A percentile compares a stretch with the other conserved stretches of the same genome.
Evolutionary conservation across 1,140 invertebrate species (phyloP).

Genomic region (Cyclina sinensis): DNA sequence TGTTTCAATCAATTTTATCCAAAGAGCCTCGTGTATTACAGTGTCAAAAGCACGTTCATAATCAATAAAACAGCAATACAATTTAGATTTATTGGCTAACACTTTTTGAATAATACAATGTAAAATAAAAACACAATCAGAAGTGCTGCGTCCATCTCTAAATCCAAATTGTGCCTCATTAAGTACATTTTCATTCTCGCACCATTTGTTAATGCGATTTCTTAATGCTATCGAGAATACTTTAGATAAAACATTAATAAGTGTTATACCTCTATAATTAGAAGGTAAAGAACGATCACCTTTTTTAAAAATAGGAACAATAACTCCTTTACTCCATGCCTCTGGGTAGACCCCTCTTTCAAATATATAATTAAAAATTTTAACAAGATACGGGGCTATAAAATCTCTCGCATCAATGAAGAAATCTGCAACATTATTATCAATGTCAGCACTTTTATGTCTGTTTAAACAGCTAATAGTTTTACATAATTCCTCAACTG

Average conservation of each 20-base stretch:
- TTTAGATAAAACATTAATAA: conserved; percentile 10
- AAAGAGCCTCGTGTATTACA: conserved; percentile 10
- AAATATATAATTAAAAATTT: conserved; percentile 19
- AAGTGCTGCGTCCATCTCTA: neutral
- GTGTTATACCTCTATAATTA: conserved; percentile 1
- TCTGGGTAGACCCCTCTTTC: conserved; percentile 2
- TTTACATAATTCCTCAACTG: too few species aligned
- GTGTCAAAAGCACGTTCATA: conserved; percentile 35
- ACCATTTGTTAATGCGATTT: conserved; percentile 42
- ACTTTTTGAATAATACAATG: conserved; percentile 39
- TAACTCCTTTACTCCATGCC: conserved; percentile 26
- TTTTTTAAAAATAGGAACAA: too few species aligned
- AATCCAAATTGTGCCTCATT: conserved; percentile 26
- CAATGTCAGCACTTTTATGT: too few species aligned
- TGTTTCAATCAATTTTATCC: too few species aligned
- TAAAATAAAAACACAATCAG: conserved; percentile 11
- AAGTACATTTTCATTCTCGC: conserved; percentile 16
- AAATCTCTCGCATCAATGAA: too few species aligned
- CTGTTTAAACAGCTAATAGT: too few species aligned
- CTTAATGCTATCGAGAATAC: conserved; percentile 16
- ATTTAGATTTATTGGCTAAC: neutral
- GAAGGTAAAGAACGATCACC: neutral
- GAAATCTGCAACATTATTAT: too few species aligned
- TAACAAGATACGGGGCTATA: too few species aligned
- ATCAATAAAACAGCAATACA: conserved; percentile 38